Evolutionary conservation across 2,888 invertebrate species (phyloP).

Genomic region (Amphiduros pacificus): DNA sequence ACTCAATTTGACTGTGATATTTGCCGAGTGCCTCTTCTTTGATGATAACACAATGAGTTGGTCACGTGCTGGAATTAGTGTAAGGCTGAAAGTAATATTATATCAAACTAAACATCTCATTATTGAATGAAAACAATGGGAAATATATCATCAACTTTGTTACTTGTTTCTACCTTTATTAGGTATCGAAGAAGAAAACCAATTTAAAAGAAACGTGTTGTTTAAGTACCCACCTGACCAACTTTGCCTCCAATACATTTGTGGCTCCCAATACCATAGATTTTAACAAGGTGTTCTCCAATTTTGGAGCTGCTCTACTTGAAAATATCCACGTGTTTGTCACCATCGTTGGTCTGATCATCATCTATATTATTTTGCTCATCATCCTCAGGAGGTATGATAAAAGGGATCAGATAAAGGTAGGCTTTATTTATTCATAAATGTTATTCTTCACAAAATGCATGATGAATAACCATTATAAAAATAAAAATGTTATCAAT

Average conservation of each 20-base stretch:
- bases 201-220: not conserved
- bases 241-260: slow-evolving; percentile 47
- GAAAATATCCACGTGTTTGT: slow-evolving; percentile 57
- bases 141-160: too few species aligned
- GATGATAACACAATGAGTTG: too few species aligned
- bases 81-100: too few species aligned
- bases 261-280: slow-evolving; percentile 57
- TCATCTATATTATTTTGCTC: slow-evolving; percentile 45
- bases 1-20: too few species aligned
- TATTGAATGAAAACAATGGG: too few species aligned
- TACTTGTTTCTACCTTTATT: too few species aligned
- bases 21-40: too few species aligned
- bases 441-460: not conserved
- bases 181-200: too few species aligned
- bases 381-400: slow-evolving; percentile 56
- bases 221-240: slow-evolving; percentile 14
- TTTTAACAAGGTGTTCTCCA: slow-evolving; percentile 56
- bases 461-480: too few species aligned
- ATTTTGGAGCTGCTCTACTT: slow-evolving; percentile 46
- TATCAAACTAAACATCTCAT: too few species aligned
- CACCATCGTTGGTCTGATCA: slow-evolving; percentile 46
- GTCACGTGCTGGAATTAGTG: too few species aligned
- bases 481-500: too few species aligned
- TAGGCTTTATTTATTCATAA: slow-evolving; percentile 17
- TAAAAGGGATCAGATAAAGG: slow-evolving; percentile 47